Percentiles rank a stretch among this genome's conserved stretches.
These are phyloP conservation scores for Gymnocypris eckloni DNA, from an alignment of 2,797 vertebrate genomes.

Conservation along the genomic window DNA sequence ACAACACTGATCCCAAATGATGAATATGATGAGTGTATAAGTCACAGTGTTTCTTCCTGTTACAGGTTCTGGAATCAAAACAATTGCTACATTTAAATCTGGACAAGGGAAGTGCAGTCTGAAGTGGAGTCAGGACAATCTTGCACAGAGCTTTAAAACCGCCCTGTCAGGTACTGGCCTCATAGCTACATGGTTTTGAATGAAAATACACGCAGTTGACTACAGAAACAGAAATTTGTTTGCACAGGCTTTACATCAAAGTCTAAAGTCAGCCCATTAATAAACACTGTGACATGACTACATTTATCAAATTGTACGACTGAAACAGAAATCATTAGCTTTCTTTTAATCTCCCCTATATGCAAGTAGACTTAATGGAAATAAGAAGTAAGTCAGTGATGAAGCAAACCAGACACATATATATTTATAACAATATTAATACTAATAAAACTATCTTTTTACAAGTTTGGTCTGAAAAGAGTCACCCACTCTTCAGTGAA, in stretches of 20 bases:
- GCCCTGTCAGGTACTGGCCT: conserved; percentile 86
- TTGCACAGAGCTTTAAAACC: conserved; percentile 83
- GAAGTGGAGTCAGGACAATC: conserved; percentile 87
- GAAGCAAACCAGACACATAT: neutral
- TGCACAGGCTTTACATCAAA: neutral
- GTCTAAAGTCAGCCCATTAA: neutral
- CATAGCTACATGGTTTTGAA: conserved; percentile 48
- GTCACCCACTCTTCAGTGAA: conserved; percentile 59
- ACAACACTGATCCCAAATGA: neutral
- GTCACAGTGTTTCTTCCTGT: conserved; percentile 58
- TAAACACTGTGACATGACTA: neutral
- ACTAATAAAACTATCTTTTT: neutral
- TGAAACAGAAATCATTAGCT: neutral
- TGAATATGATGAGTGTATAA: neutral
- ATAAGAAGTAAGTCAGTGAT: neutral
- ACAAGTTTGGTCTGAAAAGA: conserved; percentile 58
- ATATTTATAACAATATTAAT: neutral
- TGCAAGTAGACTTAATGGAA: neutral
- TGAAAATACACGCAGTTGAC: neutral
- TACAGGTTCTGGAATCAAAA: conserved; percentile 80
- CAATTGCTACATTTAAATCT: conserved; percentile 91
- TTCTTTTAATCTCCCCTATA: neutral
- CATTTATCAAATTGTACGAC: neutral
- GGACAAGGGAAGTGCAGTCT: conserved; percentile 91
- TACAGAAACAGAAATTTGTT: neutral